A percentile compares a stretch with the other conserved stretches of the same genome.
Evolutionary conservation across 1,140 invertebrate genomes (phyloP).

Genomic region (Euborellia annulipes): DNA sequence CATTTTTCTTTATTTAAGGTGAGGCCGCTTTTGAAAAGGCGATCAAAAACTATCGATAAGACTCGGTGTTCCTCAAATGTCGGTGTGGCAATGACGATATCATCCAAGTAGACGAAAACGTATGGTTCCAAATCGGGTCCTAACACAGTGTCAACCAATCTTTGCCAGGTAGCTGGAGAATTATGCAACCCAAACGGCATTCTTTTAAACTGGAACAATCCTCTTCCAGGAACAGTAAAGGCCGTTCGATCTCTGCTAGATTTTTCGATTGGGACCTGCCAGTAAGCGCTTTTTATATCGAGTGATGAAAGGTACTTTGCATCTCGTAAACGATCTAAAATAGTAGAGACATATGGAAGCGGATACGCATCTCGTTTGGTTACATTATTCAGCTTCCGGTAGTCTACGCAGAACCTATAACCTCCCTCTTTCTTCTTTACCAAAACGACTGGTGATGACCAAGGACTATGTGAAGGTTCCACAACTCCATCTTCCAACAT

Average conservation of each 20-base stretch:
- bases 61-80: too few relatives aligned
- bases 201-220: constrained; percentile 22
- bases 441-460: too few relatives aligned
- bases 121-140: constrained; percentile 1
- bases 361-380: constrained; percentile 27
- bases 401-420: constrained; percentile 25
- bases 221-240: constrained; percentile 23
- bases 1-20: constrained; percentile 22
- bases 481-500: too few relatives aligned
- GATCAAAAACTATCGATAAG: too few relatives aligned
- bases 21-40: too few relatives aligned
- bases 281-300: constrained; percentile 25
- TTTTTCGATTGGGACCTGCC: constrained; percentile 9
- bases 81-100: too few relatives aligned
- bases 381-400: constrained; percentile 22
- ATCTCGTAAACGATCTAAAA: constrained; percentile 20
- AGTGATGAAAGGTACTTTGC: constrained; percentile 21
- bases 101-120: constrained; percentile 8
- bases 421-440: too few relatives aligned
- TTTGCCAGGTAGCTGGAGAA: constrained; percentile 22
- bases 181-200: constrained; percentile 24
- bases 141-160: constrained; percentile 17
- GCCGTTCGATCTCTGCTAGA: constrained; percentile 29
- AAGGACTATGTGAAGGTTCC: too few relatives aligned
- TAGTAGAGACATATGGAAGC: constrained; percentile 26